Conservation (phyloP, 1,140 invertebrate species). For the Propsilocerus akamusi region DNA sequence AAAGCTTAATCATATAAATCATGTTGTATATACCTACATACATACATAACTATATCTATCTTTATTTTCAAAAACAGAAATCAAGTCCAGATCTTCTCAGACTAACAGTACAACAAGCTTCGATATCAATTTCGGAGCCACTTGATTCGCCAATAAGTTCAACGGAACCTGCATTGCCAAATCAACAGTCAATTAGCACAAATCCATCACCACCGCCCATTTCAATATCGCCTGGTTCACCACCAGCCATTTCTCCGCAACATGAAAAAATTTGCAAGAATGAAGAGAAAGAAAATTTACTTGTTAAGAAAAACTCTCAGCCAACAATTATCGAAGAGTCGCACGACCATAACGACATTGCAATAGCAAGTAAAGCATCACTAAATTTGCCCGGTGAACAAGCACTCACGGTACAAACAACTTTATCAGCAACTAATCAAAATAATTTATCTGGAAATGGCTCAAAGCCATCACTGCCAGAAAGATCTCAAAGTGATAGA, state of each 20-base stretch:
- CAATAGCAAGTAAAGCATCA: slow-evolving; percentile 14
- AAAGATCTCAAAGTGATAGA: neutral
- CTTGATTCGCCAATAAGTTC: neutral
- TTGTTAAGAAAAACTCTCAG: neutral
- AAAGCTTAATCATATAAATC: too few relatives aligned
- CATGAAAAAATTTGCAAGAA: too few relatives aligned
- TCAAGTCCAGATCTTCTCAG: neutral
- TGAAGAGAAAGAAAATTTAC: neutral
- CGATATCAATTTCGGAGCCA: neutral
- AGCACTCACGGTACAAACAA: slow-evolving; percentile 15
- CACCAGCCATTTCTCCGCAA: neutral
- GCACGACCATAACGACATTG: neutral
- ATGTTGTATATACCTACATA: too few relatives aligned
- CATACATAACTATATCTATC: too few relatives aligned
- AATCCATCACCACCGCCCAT: neutral
- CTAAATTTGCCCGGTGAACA: slow-evolving; percentile 18
- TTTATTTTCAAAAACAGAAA: too few relatives aligned
- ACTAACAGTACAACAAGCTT: neutral
- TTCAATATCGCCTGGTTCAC: neutral
- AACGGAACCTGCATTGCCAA: neutral
- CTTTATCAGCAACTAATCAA: neutral
- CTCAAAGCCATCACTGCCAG: neutral
- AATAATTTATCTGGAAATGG: neutral
- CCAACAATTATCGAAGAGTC: slow-evolving; percentile 7
- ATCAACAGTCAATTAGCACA: neutral